Percentiles rank a stretch among this genome's conserved stretches.
Evolutionary conservation across 2,113 vertebrate genomes (phyloP).

Genomic region (Chaetorhynchus papuensis): DNA sequence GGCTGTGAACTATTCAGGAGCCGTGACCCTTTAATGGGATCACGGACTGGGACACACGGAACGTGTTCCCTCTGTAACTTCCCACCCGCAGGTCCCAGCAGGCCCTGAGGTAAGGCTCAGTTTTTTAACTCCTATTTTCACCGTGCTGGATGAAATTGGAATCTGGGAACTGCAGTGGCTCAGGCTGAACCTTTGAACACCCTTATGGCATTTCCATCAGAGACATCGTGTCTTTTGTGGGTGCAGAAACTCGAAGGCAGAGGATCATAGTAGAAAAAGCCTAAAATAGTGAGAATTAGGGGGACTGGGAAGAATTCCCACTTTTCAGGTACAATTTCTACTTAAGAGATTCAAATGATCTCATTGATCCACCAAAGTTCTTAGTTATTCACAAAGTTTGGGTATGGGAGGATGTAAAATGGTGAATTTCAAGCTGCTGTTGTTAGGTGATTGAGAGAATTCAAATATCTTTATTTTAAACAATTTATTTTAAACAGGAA

Average conservation of each 20-base stretch:
- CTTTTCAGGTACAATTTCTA: neutral
- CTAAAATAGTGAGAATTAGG: neutral
- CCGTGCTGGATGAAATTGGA: neutral
- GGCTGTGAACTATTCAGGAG: neutral
- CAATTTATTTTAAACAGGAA: neutral
- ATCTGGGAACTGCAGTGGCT: neutral
- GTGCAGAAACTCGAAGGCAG: neutral
- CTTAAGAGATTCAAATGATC: neutral
- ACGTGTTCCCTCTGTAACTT: neutral
- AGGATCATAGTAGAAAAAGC: neutral
- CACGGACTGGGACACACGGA: accelerated
- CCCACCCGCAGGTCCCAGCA: neutral
- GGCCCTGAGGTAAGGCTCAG: neutral
- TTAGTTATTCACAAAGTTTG: neutral
- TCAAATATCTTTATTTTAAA: neutral
- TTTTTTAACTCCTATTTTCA: neutral
- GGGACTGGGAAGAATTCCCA: neutral
- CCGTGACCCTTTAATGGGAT: neutral
- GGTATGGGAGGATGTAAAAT: neutral
- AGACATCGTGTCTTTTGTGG: neutral
- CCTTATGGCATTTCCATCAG: neutral
- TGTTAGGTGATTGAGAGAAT: neutral
- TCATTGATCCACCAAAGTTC: neutral
- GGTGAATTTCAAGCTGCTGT: neutral
- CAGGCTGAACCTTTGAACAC: neutral